Conservation (phyloP, 2,113 vertebrate genomes). For the Carassius gibelio region DNA sequence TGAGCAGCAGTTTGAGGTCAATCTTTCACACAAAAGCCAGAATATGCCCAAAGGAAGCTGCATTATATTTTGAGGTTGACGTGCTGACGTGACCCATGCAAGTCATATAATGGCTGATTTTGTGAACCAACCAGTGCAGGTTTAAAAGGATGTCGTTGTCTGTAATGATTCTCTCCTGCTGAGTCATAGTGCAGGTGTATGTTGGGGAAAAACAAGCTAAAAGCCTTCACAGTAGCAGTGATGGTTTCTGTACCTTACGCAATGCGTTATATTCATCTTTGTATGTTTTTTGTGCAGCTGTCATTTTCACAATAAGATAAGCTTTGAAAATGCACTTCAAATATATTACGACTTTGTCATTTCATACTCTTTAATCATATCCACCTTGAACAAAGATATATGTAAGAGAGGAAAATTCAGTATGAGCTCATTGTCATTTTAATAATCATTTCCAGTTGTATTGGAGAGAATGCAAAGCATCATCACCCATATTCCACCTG, state of each 20-base stretch:
- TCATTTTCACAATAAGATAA: neutral
- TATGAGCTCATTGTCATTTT: neutral
- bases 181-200: neutral
- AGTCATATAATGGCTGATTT: neutral
- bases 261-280: neutral
- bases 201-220: neutral
- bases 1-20: neutral
- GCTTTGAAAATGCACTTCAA: neutral
- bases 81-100: neutral
- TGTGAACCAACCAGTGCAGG: neutral
- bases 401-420: neutral
- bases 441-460: neutral
- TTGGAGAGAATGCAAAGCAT: neutral
- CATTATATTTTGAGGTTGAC: neutral
- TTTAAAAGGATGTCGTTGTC: conserved; percentile 11
- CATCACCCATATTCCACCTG: neutral
- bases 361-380: neutral
- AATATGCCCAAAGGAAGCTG: neutral
- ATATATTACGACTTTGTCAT: neutral
- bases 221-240: neutral
- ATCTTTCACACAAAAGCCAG: conserved; percentile 11
- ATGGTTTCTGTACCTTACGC: neutral
- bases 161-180: neutral
- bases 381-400: neutral
- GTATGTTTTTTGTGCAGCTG: neutral